Evolutionary conservation across 2,888 invertebrate genomes (phyloP).

Genomic region (Oxytorus armatus): DNA sequence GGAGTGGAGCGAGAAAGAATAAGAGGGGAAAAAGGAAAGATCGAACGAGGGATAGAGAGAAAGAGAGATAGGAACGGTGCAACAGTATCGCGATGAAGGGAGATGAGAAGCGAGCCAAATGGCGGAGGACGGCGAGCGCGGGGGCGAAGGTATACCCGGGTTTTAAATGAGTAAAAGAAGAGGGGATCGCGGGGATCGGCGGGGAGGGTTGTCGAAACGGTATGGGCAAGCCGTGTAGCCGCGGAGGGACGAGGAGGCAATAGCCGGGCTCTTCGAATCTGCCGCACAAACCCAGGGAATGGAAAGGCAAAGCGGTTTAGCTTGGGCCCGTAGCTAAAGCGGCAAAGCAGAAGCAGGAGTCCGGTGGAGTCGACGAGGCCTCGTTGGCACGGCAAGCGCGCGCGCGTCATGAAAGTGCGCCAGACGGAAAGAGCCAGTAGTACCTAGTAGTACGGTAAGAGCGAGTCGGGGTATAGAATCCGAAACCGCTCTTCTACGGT

Average conservation of each 20-base stretch:
- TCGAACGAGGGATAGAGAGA: conserved; percentile 30
- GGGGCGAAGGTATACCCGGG: conserved; percentile 47
- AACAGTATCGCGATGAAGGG: conserved; percentile 13
- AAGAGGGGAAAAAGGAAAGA: too few species aligned
- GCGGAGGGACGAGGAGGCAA: conserved; percentile 57
- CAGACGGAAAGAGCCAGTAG: conserved; percentile 47
- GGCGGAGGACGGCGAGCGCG: conserved; percentile 39
- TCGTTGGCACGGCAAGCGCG: conserved; percentile 63
- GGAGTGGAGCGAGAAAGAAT: too few species aligned
- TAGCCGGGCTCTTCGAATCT: conserved; percentile 50
- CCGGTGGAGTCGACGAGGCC: conserved; percentile 65
- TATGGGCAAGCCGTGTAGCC: conserved; percentile 35
- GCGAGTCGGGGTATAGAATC: conserved; percentile 15
- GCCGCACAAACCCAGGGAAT: conserved; percentile 50
- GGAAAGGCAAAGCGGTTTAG: conserved; percentile 68
- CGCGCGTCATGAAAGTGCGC: conserved; percentile 67
- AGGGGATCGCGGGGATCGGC: conserved; percentile 13
- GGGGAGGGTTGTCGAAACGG: conserved; percentile 29
- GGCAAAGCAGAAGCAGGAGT: conserved; percentile 57
- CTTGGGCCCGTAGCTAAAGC: conserved; percentile 60
- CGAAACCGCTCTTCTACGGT: background rate
- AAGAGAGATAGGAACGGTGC: background rate
- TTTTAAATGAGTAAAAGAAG: conserved; percentile 35
- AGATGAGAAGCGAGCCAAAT: conserved; percentile 14
- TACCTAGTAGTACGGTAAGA: conserved; percentile 27